phyloP scores from a whole-genome alignment of 2,797 vertebrate species.

The Linurgus olivaceus region DNA sequence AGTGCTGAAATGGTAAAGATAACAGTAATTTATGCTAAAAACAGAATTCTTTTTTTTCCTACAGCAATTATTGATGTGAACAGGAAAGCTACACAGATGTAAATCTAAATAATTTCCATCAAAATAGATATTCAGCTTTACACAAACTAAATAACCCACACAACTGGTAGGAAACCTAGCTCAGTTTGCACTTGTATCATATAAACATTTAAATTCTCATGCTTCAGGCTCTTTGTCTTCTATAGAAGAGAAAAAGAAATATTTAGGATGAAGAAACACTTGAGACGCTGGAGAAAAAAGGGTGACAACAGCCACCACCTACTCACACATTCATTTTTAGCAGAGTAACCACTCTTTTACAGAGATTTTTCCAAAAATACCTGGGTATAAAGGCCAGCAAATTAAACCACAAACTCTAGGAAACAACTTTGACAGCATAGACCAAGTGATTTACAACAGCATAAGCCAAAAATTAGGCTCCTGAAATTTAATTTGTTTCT shows the following conservation, averaged over 20 bases:
- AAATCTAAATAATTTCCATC: not conserved
- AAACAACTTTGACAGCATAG: not conserved
- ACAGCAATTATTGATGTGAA: not conserved
- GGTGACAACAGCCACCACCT: not conserved
- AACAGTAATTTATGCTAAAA: not conserved
- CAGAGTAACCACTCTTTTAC: not conserved
- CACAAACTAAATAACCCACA: not conserved
- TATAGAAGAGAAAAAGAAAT: not conserved
- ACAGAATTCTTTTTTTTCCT: not conserved
- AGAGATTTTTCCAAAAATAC: not conserved
- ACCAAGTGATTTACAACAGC: not conserved
- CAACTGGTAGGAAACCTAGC: not conserved
- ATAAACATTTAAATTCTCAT: not conserved
- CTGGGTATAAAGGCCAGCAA: not conserved
- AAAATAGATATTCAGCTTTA: not conserved
- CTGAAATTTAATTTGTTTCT: not conserved
- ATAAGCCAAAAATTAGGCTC: not conserved
- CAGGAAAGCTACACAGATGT: not conserved
- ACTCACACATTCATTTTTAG: not conserved
- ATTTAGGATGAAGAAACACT: not conserved
- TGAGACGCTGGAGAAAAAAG: not conserved
- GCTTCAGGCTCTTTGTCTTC: not conserved
- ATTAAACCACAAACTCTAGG: not conserved
- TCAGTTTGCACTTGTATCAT: not conserved
- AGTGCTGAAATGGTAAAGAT: not conserved